Evolutionary conservation across 37 sponge, comb jelly and placozoan genomes (phyloP).

Genomic region (Haliclona indistincta): DNA sequence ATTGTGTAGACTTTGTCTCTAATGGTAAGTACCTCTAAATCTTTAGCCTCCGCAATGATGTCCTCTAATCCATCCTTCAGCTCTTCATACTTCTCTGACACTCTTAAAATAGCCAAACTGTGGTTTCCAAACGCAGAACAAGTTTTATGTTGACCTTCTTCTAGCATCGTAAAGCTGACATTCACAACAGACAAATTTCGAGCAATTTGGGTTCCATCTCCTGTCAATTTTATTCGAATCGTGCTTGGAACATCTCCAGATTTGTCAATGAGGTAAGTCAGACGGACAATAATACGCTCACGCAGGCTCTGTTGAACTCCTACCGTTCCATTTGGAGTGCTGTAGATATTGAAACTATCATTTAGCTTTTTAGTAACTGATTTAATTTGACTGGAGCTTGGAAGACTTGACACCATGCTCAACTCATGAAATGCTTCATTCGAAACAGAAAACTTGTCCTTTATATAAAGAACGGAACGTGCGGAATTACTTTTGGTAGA

Average conservation of each 20-base stretch:
- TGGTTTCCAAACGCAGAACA: slow-evolving; percentile 4
- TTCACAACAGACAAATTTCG: not conserved
- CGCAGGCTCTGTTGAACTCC: not conserved
- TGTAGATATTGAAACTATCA: not conserved
- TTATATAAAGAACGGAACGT: not conserved
- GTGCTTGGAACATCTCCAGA: not conserved
- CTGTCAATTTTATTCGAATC: slow-evolving; percentile 1
- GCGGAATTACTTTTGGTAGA: not conserved
- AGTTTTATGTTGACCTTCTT: not conserved
- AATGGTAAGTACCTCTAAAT: not conserved
- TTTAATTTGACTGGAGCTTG: not conserved
- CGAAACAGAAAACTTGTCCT: not conserved
- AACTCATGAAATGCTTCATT: slow-evolving; percentile 7
- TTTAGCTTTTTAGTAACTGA: not conserved
- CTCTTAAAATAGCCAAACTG: not conserved
- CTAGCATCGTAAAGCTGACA: slow-evolving; percentile 9
- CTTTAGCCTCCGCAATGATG: not conserved
- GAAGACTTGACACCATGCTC: slow-evolving; percentile 1
- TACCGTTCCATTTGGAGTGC: not conserved
- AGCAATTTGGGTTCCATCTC: slow-evolving; percentile 12
- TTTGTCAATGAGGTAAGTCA: not conserved
- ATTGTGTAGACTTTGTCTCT: not conserved
- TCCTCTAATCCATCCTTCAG: not conserved
- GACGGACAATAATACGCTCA: not conserved
- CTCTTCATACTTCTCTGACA: slow-evolving; percentile 7